Conservation (phyloP, 2,888 invertebrate genomes). For the Ariolimax columbianus region DNA sequence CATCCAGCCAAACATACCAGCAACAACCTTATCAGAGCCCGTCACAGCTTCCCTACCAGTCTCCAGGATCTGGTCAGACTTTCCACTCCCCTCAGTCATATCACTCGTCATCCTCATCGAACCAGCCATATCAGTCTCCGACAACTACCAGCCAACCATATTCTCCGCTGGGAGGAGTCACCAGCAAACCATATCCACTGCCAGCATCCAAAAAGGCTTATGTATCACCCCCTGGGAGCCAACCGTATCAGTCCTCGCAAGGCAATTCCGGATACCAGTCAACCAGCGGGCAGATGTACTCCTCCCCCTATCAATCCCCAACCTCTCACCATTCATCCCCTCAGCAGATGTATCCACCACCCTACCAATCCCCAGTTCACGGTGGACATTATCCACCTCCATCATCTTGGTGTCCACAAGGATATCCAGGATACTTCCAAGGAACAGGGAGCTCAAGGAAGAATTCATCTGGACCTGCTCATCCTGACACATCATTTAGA, state of each 20-base stretch:
- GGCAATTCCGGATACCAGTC: conserved; percentile 3
- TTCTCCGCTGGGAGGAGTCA: background rate
- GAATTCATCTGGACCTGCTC: background rate
- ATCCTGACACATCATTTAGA: background rate
- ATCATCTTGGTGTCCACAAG: conserved; percentile 16
- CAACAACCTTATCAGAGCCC: conserved; percentile 45
- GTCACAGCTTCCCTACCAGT: conserved; percentile 27
- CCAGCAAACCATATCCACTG: conserved; percentile 19
- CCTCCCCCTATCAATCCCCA: conserved; percentile 35
- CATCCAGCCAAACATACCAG: conserved; percentile 18
- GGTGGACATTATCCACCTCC: conserved; percentile 1
- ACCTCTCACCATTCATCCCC: conserved; percentile 28
- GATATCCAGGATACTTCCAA: conserved; percentile 21
- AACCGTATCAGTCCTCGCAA: conserved; percentile 28
- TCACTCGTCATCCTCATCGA: conserved; percentile 31
- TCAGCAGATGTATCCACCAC: conserved; percentile 29
- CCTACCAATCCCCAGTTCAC: conserved; percentile 30
- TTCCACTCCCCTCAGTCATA: conserved; percentile 43
- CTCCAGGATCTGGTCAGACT: conserved; percentile 25
- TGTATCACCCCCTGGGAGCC: conserved; percentile 24
- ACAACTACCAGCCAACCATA: conserved; percentile 14
- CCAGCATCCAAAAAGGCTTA: conserved; percentile 28
- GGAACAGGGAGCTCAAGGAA: conserved; percentile 20
- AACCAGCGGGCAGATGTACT: conserved; percentile 32
- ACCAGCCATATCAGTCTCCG: conserved; percentile 33